Percentiles rank a stretch among this genome's conserved stretches.
phyloP scores from a whole-genome alignment of 30 jellyfish, hydroid and myxozoan genomes.

The Sanderia malayensis region DNA sequence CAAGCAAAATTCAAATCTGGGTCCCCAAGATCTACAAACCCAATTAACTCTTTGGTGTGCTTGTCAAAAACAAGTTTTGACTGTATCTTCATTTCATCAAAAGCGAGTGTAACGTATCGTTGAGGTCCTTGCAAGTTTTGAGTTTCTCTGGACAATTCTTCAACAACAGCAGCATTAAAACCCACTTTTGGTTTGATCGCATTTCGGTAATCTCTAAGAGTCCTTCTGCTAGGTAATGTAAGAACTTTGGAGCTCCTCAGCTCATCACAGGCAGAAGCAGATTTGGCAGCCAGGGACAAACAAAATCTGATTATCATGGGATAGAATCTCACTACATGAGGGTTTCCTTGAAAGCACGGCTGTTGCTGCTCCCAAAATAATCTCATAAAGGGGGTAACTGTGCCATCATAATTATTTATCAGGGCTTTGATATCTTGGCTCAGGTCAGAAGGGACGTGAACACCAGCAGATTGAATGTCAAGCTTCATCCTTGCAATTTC shows the following conservation, averaged over 20 bases:
- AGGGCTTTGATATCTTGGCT: constrained; percentile 4
- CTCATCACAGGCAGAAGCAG: constrained; percentile 30
- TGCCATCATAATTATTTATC: constrained; percentile 10
- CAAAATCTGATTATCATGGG: constrained; percentile 15
- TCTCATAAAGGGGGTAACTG: constrained; percentile 34
- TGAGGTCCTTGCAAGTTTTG: constrained; percentile 14
- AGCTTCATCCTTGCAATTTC: constrained; percentile 2
- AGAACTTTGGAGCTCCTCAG: constrained; percentile 40
- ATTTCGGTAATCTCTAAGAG: constrained; percentile 57
- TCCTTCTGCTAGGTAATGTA: constrained; percentile 35
- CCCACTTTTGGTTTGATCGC: constrained; percentile 30
- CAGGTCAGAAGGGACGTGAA: not conserved
- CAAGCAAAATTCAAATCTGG: constrained; percentile 23
- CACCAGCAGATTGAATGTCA: constrained; percentile 4
- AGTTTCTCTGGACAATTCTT: constrained; percentile 29
- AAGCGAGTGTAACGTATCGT: constrained; percentile 18
- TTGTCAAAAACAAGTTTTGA: constrained; percentile 45
- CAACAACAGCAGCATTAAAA: constrained; percentile 22
- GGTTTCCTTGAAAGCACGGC: not conserved
- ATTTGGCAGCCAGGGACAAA: constrained; percentile 15
- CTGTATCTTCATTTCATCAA: constrained; percentile 52
- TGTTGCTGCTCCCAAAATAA: constrained; percentile 29
- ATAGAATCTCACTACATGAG: constrained; percentile 3
- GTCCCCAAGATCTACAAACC: constrained; percentile 53
- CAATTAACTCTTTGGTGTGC: constrained; percentile 27